Base-by-base conservation (phyloP, 2,888 invertebrate species). In the Mechanitis messenoides region DNA sequence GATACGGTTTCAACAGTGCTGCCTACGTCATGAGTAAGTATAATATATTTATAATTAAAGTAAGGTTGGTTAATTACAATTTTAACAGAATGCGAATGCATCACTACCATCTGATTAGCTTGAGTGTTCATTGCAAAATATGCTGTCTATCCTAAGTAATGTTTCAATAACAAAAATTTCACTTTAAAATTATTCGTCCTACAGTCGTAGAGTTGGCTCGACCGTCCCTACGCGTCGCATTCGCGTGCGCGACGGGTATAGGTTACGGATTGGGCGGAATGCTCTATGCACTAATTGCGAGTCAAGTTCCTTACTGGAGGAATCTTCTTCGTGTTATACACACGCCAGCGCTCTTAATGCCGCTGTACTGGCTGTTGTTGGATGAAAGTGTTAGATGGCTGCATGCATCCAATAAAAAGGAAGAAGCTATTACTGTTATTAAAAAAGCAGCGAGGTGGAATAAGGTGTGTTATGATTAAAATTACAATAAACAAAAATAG, bases 381-480 rank as follows among this genome's bases (percentile, higher is more conserved):
- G 93, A 94, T 38, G 95, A 95, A 85, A 95, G 94, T 69, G 89
- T 93, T 56, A 91, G 96, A 72, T 96, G 96, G 96, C 88, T 95
- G 60, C 83, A 94, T 58, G 92, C 92, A 11, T 91, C 92, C 61
- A 92, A 92, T 2, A 84, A 91, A 63, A 81, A 85, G 12, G 83
- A 90, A 0, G 87, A 91, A 50, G 93, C 94, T 0, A 91, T 91
- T 59, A 77, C 77, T 3, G 91, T 93, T 28, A 80, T 94, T 11
- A 84, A 87, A 12, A 92, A 90, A 70, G 93, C 94, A 2, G 93
- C 94, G 0, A 83, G 83, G 59, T 89, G 93, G 64, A 95, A 95
- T 71, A 92, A 92, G 72, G 90, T 92, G 42, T 7, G 4, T 33
- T 50, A 50, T 0, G 4, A 11, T 53, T 33, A 53, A 20, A 58